A percentile compares a stretch with the other conserved stretches of the same genome.
Conservation (phyloP, 2,797 vertebrate genomes). For the Delichon dasypus region DNA sequence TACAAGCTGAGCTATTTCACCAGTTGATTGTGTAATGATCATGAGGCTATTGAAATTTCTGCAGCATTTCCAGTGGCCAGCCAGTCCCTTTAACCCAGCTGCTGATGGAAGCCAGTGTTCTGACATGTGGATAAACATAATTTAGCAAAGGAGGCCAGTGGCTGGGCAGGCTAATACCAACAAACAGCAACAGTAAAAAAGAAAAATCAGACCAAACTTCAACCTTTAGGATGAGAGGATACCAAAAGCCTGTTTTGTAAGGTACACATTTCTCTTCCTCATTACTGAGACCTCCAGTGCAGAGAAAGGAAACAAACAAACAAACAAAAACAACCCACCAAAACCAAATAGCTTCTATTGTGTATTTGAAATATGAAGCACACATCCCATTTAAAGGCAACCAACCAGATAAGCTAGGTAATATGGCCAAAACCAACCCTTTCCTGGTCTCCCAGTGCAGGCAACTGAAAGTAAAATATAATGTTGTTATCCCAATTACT, state of each 20-base stretch:
- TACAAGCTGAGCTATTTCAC: background rate
- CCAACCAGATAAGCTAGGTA: background rate
- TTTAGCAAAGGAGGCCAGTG: background rate
- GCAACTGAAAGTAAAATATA: background rate
- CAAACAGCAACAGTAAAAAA: background rate
- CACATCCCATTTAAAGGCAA: background rate
- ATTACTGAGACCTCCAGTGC: background rate
- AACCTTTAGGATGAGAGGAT: background rate
- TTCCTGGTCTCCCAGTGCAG: background rate
- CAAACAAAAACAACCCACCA: background rate
- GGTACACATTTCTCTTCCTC: background rate
- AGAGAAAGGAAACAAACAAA: background rate
- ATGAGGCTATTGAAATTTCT: background rate
- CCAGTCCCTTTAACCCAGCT: background rate
- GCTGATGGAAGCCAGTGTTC: background rate
- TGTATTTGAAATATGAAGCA: background rate
- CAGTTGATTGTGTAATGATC: background rate
- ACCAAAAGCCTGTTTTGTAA: background rate
- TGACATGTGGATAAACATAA: background rate
- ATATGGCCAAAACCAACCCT: background rate
- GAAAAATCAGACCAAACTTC: background rate
- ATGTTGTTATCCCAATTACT: background rate
- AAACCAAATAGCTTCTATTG: background rate
- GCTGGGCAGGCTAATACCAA: background rate
- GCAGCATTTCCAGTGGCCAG: background rate